phyloP scores from a whole-genome alignment of 1,140 invertebrate species.

The Cecropterus lyciades region DNA sequence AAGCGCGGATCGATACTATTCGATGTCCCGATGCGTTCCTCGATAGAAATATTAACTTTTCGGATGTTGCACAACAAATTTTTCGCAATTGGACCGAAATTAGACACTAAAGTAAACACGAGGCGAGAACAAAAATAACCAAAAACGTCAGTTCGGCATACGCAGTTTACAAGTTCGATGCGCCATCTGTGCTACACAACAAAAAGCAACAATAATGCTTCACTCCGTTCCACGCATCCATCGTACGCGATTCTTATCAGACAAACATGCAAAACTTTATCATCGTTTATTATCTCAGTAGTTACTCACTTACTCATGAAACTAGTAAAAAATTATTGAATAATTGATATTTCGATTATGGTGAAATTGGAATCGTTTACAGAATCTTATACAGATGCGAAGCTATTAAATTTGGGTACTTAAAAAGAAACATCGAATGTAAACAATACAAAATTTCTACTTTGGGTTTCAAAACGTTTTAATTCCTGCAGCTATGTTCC shows the following conservation, averaged over 20 bases:
- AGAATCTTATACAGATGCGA: too few relatives aligned
- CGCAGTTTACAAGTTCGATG: slow-evolving; percentile 77
- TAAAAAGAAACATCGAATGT: slow-evolving; percentile 1
- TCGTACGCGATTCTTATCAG: slow-evolving; percentile 4
- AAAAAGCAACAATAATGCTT: slow-evolving; percentile 62
- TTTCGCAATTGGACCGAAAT: slow-evolving; percentile 81
- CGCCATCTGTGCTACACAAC: slow-evolving; percentile 74
- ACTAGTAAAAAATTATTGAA: too few relatives aligned
- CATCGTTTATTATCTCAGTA: slow-evolving; percentile 6
- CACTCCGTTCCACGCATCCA: slow-evolving; percentile 54
- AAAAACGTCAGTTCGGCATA: slow-evolving; percentile 84
- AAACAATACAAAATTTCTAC: background rate
- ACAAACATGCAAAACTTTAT: background rate
- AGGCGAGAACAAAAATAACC: slow-evolving; percentile 85
- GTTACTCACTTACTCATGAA: too few relatives aligned
- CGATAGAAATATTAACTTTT: slow-evolving; percentile 66
- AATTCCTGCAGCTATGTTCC: too few relatives aligned
- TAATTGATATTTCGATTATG: too few relatives aligned
- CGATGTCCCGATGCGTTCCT: slow-evolving; percentile 49
- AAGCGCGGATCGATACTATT: slow-evolving; percentile 76
- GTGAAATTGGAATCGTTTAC: too few relatives aligned
- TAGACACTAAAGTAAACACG: slow-evolving; percentile 84
- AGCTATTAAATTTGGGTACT: background rate
- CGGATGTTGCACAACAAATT: slow-evolving; percentile 76
- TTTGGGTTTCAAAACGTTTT: too few relatives aligned